phyloP scores from a whole-genome alignment of 1,140 invertebrate genomes.

The Oryzaephilus surinamensis region DNA sequence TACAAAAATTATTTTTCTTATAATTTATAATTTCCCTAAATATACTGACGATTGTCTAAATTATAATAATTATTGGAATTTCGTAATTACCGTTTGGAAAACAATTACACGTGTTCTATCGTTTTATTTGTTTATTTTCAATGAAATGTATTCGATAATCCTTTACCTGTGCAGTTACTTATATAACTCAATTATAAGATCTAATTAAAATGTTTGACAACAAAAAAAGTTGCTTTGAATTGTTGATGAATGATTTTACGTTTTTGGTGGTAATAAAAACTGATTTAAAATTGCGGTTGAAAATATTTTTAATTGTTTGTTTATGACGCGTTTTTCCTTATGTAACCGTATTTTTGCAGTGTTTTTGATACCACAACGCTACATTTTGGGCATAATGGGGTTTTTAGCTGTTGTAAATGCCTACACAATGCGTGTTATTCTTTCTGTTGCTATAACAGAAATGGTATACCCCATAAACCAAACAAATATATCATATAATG shows the following conservation, averaged over 20 bases:
- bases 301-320: not conserved
- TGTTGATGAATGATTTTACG: not conserved
- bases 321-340: not conserved
- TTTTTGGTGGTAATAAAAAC: not conserved
- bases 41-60: too few relatives aligned
- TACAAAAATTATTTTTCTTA: conserved; percentile 4
- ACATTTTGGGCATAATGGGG: conserved; percentile 74
- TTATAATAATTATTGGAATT: too few relatives aligned
- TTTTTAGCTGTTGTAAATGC: conserved; percentile 78
- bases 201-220: too few relatives aligned
- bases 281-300: not conserved
- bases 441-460: conserved; percentile 86
- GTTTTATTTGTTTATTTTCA: too few relatives aligned
- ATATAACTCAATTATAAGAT: too few relatives aligned
- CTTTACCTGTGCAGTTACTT: too few relatives aligned
- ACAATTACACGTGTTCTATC: too few relatives aligned
- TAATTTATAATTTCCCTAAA: too few relatives aligned
- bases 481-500: conserved; percentile 17
- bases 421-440: conserved; percentile 78
- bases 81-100: too few relatives aligned
- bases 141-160: too few relatives aligned
- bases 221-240: not conserved
- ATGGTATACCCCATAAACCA: conserved; percentile 48
- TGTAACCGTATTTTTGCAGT: conserved; percentile 40
- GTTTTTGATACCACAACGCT: conserved; percentile 57